These are phyloP conservation scores for Syrista parreyssii DNA, from an alignment of 2,888 invertebrate genomes.

Conservation along the genomic window DNA sequence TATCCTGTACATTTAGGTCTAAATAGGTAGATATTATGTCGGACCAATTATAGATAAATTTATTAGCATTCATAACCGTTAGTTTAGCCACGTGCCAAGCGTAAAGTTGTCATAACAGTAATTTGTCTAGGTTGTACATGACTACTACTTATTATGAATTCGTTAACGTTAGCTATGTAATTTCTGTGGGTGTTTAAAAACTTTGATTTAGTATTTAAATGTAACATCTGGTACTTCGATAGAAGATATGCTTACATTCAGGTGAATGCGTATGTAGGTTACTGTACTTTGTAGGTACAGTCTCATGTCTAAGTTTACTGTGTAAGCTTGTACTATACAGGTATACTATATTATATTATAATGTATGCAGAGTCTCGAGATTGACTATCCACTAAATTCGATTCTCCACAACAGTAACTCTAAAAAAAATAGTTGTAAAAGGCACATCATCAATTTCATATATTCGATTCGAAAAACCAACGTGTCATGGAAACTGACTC, in stretches of 20 bases:
- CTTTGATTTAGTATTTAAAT: neutral
- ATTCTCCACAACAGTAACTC: neutral
- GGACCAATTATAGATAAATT: neutral
- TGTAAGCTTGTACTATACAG: neutral
- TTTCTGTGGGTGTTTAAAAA: neutral
- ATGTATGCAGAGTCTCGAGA: neutral
- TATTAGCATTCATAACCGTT: neutral
- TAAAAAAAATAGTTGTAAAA: slow-evolving; percentile 11
- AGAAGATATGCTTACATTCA: neutral
- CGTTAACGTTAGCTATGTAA: neutral
- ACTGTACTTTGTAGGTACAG: neutral
- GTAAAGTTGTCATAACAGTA: neutral
- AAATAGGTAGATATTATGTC: neutral
- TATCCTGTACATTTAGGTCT: neutral
- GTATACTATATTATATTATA: neutral
- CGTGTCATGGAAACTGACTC: neutral
- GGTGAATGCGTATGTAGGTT: neutral
- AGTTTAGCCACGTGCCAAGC: neutral
- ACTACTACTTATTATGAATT: neutral
- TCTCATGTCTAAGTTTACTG: neutral
- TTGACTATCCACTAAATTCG: neutral
- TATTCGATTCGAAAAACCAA: neutral
- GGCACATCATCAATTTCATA: neutral
- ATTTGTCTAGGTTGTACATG: neutral
- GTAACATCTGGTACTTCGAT: neutral